A percentile compares a stretch with the other conserved stretches of the same genome.
Evolutionary conservation across 2,797 vertebrate genomes (phyloP).

Genomic region (Arctocebus calabarensis): DNA sequence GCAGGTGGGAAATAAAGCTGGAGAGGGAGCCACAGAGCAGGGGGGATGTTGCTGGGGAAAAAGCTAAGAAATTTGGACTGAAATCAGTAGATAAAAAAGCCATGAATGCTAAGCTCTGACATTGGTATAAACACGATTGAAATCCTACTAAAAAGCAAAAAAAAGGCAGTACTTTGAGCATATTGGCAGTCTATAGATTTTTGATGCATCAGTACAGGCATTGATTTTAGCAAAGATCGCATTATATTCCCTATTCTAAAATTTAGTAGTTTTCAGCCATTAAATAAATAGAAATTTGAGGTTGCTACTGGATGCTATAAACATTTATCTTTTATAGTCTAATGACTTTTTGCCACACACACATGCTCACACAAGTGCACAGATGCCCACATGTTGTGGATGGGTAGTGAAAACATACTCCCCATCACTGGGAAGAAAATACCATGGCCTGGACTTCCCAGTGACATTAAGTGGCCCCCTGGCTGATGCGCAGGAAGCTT

Average conservation of each 20-base stretch:
- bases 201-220: not conserved
- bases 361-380: not conserved
- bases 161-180: not conserved
- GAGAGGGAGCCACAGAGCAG: not conserved
- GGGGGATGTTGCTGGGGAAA: not conserved
- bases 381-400: not conserved
- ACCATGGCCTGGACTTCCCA: not conserved
- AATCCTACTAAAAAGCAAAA: not conserved
- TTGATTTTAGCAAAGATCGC: not conserved
- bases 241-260: not conserved
- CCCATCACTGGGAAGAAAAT: slow-evolving; percentile 20
- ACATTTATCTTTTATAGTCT: not conserved
- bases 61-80: not conserved
- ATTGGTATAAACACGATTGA: not conserved
- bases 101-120: not conserved
- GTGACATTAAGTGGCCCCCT: not conserved
- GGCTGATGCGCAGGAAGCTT: not conserved
- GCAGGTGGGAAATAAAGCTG: not conserved
- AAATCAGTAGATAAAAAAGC: not conserved
- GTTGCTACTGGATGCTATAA: not conserved
- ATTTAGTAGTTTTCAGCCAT: not conserved
- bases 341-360: not conserved
- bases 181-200: not conserved
- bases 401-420: not conserved
- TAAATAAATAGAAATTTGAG: not conserved